phyloP scores from a whole-genome alignment of 2,113 vertebrate genomes.

The Danio rerio region GRCz12tu NC_133180.1:35412001-35412500 shows the following conservation, averaged over 20 bases:
- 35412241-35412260: background rate
- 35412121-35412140: constrained; percentile 10
- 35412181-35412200: constrained; percentile 24
- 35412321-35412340: background rate
- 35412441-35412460: no score
- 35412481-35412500: no score
- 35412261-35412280: constrained; percentile 15
- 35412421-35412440: background rate
- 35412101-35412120: constrained; percentile 49
- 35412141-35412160: constrained; percentile 42
- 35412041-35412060: constrained; percentile 10
- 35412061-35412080: constrained; percentile 19
- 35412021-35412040: constrained; percentile 1
- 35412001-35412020: background rate
- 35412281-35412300: background rate
- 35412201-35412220: constrained; percentile 21
- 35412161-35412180: constrained; percentile 1
- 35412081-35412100: constrained; percentile 50
- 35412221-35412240: background rate
- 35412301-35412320: background rate
- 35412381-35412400: background rate
- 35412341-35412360: background rate
- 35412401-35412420: background rate
- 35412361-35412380: background rate
- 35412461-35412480: no score